Evolutionary conservation across 2,113 vertebrate species (phyloP).

Genomic region (Typhlomys cinereus): DNA sequence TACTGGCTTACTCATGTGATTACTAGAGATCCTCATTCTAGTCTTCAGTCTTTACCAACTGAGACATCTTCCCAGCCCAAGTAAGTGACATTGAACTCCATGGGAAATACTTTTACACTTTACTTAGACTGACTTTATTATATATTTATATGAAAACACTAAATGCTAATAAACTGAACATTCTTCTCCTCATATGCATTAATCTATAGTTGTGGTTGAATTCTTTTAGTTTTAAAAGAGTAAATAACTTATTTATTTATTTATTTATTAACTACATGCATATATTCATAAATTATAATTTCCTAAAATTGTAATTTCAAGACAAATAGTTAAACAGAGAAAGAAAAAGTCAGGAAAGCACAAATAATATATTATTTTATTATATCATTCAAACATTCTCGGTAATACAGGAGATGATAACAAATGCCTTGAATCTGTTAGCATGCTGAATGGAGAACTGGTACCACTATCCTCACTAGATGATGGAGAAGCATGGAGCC

Average conservation of each 20-base stretch:
- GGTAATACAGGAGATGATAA: neutral
- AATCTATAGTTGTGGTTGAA: neutral
- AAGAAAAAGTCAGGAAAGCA: neutral
- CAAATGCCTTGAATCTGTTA: neutral
- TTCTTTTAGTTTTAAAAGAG: neutral
- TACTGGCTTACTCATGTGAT: no score
- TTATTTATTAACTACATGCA: neutral
- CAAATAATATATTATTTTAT: no score
- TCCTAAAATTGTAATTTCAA: neutral
- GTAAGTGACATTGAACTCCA: neutral
- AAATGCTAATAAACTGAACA: neutral
- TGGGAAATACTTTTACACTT: neutral
- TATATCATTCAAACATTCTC: neutral
- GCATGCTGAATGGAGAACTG: neutral
- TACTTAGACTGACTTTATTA: neutral
- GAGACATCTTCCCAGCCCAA: neutral
- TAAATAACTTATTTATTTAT: neutral
- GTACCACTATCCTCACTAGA: neutral
- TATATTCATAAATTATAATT: neutral
- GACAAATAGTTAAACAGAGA: neutral
- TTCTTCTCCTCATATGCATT: neutral
- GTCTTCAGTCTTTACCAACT: no score
- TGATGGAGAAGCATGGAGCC: no score
- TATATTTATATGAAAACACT: neutral
- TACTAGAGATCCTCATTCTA: no score